Percentiles rank a stretch among this genome's conserved stretches.
These are phyloP conservation scores for Rhea americana DNA, from an alignment of 2,113 vertebrate genomes.

Conservation along the genomic window DNA sequence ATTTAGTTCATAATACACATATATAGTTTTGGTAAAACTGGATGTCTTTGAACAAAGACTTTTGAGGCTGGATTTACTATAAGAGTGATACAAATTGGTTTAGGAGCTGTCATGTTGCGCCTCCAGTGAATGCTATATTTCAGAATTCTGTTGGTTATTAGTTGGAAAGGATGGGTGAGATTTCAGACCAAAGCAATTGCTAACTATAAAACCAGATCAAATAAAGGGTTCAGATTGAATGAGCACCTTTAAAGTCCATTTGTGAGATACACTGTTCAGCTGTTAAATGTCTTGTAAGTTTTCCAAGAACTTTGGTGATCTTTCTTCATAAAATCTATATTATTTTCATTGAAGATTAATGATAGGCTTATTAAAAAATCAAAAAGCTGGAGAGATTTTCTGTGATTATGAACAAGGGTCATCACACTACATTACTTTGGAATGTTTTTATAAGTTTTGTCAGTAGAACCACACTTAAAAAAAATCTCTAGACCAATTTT, in stretches of 20 bases:
- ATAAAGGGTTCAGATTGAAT: conserved; percentile 67
- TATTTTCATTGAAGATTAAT: conserved; percentile 70
- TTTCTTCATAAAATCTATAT: conserved; percentile 70
- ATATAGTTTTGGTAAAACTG: neutral
- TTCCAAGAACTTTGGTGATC: conserved; percentile 66
- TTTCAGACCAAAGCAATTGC: conserved; percentile 66
- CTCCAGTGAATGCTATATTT: conserved; percentile 52
- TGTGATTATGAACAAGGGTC: conserved; percentile 59
- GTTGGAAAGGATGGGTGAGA: conserved; percentile 66
- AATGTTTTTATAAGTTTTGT: conserved; percentile 70
- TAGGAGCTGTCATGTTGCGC: neutral
- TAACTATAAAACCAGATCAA: conserved; percentile 74
- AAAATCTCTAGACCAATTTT: conserved; percentile 45
- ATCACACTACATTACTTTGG: conserved; percentile 59
- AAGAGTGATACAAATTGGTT: conserved; percentile 30
- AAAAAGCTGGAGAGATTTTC: conserved; percentile 57
- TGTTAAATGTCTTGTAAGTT: conserved; percentile 68
- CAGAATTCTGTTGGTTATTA: conserved; percentile 64
- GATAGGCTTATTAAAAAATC: conserved; percentile 64
- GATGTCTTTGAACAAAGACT: neutral
- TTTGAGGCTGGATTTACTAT: too few species aligned
- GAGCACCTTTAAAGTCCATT: conserved; percentile 63
- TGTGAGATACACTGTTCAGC: conserved; percentile 70
- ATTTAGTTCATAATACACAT: neutral
- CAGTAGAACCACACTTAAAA: conserved; percentile 39